Base-by-base conservation (phyloP, 2,113 vertebrate genomes). In the Lutjanus erythropterus region DNA sequence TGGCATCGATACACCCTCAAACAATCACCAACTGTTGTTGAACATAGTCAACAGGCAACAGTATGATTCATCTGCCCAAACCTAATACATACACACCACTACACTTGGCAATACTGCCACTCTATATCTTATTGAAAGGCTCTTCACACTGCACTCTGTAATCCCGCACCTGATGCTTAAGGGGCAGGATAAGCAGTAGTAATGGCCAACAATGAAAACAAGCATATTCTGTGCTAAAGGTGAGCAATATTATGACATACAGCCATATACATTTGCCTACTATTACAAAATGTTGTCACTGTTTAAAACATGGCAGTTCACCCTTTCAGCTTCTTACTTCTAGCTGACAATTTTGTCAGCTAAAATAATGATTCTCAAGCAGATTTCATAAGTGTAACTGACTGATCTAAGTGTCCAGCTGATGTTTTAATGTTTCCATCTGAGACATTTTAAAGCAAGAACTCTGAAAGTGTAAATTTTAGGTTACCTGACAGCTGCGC, bases 1-100 rank as follows among this genome's bases (percentile, higher is more conserved):
- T 41, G 71, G 50, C 39, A 70, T 37, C 41, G 42, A 72, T 41
- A 31, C 11, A 21, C 11, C 21, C 21, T 50, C 14, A 50, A 72
- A 71, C 58, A 39, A 41, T 59, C 39, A 62, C 12, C 6, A 39
- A 37, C 2, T 60, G 42, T 15, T 73, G 44, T 29, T 73, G 11
- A 33, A 61, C 31, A 18, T 0, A 55, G 50, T 39, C 25, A 23
- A 73, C 47, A 71, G 27, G 64, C 15, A 62, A 33, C 15, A n/a
- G 11, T 18, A 27, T 60, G 37, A 67, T 33, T 53, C 25, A 27
- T 74, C 31, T 41, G 23, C 25, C 11, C 15, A 10, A 6, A 39
- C 18, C 27, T 56, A 65, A 42, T 41, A 21, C 6, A n/a, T 8
- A 66, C 19, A 3, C n/a, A 27, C n/a, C 21, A 39, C 47, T 27